Percentiles rank a stretch among this genome's conserved stretches.
Conservation (phyloP, 2,888 invertebrate species). For the Caenorhabditis japonica region DNA sequence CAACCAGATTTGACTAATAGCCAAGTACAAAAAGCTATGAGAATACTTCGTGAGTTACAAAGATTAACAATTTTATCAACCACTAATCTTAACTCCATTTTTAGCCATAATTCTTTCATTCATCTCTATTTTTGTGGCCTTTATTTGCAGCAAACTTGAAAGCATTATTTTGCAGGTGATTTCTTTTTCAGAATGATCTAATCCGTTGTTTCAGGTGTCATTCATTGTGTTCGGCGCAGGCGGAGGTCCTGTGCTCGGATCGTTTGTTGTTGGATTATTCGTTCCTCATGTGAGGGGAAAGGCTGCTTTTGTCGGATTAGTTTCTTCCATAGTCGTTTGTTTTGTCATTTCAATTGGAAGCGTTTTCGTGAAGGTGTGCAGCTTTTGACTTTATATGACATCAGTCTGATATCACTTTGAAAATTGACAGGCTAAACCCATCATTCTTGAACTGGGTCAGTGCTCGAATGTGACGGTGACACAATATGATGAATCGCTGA, state of each 20-base stretch:
- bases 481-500: conserved; percentile 28
- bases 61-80: not conserved
- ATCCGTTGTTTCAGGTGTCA: conserved; percentile 61
- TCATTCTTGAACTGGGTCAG: conserved; percentile 31
- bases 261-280: conserved; percentile 71
- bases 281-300: conserved; percentile 76
- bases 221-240: conserved; percentile 72
- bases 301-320: conserved; percentile 84
- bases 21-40: conserved; percentile 33
- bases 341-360: conserved; percentile 85
- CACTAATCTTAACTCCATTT: not conserved
- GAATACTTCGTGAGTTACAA: conserved; percentile 58
- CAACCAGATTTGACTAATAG: conserved; percentile 7
- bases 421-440: conserved; percentile 39
- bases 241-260: conserved; percentile 73
- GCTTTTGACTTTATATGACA: too few species aligned
- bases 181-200: not conserved
- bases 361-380: conserved; percentile 55
- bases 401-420: too few species aligned
- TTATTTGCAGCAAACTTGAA: conserved; percentile 49
- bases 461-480: conserved; percentile 28
- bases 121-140: conserved; percentile 47
- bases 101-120: conserved; percentile 46
- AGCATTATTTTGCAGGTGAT: conserved; percentile 59
- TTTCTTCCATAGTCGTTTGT: conserved; percentile 83